Evolutionary conservation across 2,113 vertebrate genomes (phyloP).

Genomic region (Orthonyx spaldingii): DNA sequence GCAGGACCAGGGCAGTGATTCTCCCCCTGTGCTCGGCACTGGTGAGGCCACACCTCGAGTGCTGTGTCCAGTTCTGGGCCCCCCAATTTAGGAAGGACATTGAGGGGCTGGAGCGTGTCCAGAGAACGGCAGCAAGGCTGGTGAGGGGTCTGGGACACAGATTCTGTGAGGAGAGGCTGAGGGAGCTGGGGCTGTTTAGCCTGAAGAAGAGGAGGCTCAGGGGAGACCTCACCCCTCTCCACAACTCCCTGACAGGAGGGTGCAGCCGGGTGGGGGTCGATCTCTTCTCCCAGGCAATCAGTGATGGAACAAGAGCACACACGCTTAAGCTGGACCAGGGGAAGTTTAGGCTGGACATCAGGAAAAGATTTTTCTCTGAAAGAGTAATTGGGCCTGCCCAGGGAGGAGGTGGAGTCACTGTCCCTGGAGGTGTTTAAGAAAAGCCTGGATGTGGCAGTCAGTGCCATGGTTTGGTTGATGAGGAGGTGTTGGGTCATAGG

Average conservation of each 20-base stretch:
- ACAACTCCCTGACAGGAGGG: accelerated
- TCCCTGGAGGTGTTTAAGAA: background rate
- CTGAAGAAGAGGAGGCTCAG: background rate
- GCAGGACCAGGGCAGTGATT: background rate
- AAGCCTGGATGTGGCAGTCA: background rate
- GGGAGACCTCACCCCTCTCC: background rate
- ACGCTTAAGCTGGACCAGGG: background rate
- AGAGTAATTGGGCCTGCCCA: background rate
- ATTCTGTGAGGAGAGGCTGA: accelerated
- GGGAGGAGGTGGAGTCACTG: background rate
- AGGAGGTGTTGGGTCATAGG: background rate
- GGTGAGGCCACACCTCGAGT: background rate
- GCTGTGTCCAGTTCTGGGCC: background rate
- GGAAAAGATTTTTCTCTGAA: background rate
- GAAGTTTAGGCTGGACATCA: background rate
- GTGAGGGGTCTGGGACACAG: background rate
- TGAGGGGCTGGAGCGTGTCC: accelerated
- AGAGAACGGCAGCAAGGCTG: background rate
- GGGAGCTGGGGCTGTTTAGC: background rate
- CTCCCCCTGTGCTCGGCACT: background rate
- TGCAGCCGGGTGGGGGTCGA: accelerated
- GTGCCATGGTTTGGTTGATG: background rate
- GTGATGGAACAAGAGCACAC: background rate
- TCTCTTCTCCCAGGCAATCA: background rate
- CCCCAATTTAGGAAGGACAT: background rate